Percentiles rank a stretch among this genome's conserved stretches.
phyloP scores from a whole-genome alignment of 2,797 vertebrate species.

The Manis javanica region DNA sequence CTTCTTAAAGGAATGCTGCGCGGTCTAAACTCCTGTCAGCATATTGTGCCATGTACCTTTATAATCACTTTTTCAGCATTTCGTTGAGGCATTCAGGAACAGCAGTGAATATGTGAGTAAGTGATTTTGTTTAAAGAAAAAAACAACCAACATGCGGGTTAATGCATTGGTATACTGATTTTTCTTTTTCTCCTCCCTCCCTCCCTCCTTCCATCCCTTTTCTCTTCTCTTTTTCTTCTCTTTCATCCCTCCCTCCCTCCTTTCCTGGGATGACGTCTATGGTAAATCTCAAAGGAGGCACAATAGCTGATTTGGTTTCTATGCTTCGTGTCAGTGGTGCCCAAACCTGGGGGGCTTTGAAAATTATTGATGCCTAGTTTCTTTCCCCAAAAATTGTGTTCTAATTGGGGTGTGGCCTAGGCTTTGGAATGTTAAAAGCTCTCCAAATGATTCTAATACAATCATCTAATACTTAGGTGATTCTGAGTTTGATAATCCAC shows the following conservation, averaged over 20 bases:
- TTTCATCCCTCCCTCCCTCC: background rate
- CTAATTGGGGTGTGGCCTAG: background rate
- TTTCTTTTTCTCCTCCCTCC: background rate
- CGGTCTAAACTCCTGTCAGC: background rate
- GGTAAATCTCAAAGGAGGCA: background rate
- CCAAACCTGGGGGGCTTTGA: background rate
- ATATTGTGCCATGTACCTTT: background rate
- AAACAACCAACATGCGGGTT: background rate
- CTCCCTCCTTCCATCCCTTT: accelerated
- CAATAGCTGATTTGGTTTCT: slow-evolving; percentile 31
- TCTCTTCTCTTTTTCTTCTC: background rate
- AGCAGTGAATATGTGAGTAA: background rate
- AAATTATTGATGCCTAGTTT: background rate
- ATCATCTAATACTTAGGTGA: background rate
- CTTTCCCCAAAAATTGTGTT: background rate
- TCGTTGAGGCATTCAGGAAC: slow-evolving; percentile 26
- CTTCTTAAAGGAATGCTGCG: slow-evolving; percentile 18
- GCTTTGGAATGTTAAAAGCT: slow-evolving; percentile 26
- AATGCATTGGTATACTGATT: slow-evolving; percentile 1
- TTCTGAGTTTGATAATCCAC: background rate
- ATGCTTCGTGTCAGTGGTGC: background rate
- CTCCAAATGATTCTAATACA: background rate
- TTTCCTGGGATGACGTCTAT: background rate
- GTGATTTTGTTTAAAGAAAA: slow-evolving; percentile 19
- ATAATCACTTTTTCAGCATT: background rate